Evolutionary conservation across 2,797 vertebrate species (phyloP), one percentile per base, ranked within the genome.

Genomic region (Acanthopagrus latus): DNA sequence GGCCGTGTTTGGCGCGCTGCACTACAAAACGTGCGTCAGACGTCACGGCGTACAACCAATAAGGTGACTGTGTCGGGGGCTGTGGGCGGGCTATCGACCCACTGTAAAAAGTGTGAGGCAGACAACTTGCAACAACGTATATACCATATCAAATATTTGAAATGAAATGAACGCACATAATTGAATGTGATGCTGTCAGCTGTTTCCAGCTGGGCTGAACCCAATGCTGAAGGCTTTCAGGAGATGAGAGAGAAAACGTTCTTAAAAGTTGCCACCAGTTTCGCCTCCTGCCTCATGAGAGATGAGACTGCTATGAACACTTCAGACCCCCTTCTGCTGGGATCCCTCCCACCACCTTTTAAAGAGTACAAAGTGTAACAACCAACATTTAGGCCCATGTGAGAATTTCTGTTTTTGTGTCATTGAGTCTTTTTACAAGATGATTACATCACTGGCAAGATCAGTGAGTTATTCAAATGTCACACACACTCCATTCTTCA

Each of bases 1-100:
- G 13, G 51, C 23, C 0, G 27, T 12, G 50, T 91, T 96, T 96
- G 90, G 91, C 95, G 95, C 94, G 91, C 89, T 90, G 69, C 79
- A 51, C 70, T 29, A 72, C 77, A 63, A 87, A 90, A 72, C 29
- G 47, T 73, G 47, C 84, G 80, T 64, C 2, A 0, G 0, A 76
- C 89, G 91, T 93, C 83, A 91, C 3, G 29, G 0, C 71, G 84
- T 48, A 80, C 3, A 78, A n/a, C 94, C 92, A 95, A 95, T 94
- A 23, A 21, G 4, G 58, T 71, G 3, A 0, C 23, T 9, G 0
- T 1, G 1, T 33, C 0, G 0, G 33, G 8, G 51, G 0, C 1
- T 27, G 0, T 74, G 81, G 92, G 89, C 77, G 88, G 85, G 68
- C 16, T 20, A 41, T 47, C 7, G 0, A 4, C 0, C 23, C 64